Evolutionary conservation across 2,113 vertebrate genomes (phyloP).

Genomic region (Cervus canadensis): DNA sequence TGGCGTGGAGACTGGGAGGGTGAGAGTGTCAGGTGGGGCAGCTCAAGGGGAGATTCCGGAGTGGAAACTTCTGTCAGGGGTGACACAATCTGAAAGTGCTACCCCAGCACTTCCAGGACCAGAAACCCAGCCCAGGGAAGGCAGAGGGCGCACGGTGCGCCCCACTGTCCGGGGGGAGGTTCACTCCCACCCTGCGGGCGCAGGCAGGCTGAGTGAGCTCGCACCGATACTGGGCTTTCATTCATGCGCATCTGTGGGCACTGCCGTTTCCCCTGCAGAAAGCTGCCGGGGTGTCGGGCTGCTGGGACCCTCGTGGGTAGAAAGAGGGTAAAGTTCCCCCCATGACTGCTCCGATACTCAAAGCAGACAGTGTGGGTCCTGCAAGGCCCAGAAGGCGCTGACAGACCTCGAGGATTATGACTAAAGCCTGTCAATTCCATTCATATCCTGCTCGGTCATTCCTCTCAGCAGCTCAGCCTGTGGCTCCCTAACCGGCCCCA

Average conservation of each 20-base stretch:
- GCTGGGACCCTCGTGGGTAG: neutral
- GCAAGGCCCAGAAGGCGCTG: neutral
- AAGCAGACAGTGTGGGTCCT: neutral
- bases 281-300: neutral
- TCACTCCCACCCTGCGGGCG: fast-evolving
- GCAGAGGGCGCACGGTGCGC: neutral
- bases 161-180: neutral
- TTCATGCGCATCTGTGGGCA: neutral
- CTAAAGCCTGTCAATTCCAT: neutral
- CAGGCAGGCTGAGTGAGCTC: neutral
- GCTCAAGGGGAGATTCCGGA: neutral
- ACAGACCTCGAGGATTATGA: neutral
- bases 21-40: neutral
- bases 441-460: neutral
- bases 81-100: neutral
- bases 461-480: neutral
- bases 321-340: neutral
- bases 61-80: neutral
- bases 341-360: neutral
- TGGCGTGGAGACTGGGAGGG: neutral
- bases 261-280: neutral
- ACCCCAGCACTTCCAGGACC: neutral
- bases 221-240: fast-evolving
- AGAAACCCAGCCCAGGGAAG: neutral
- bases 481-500: neutral